phyloP scores from a whole-genome alignment of 1,140 invertebrate genomes.

The Pogonomyrmex californicus region DNA sequence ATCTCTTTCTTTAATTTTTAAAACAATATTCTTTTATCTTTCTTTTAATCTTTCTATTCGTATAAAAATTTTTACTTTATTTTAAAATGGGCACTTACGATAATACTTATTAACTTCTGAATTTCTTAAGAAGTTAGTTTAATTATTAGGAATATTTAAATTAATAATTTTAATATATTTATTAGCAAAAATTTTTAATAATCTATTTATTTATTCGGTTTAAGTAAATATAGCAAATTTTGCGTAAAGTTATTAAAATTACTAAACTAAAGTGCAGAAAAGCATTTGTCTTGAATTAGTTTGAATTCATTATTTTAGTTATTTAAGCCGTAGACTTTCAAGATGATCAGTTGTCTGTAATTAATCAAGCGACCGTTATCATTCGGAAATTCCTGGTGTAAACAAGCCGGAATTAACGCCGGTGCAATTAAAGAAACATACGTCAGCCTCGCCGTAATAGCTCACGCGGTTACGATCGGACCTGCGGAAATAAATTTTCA shows the following conservation, averaged over 20 bases:
- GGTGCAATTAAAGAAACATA: constrained; percentile 56
- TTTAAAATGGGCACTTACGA: background rate
- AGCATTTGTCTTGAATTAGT: background rate
- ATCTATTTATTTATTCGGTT: background rate
- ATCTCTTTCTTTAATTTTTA: background rate
- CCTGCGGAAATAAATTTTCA: constrained; percentile 60
- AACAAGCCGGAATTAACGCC: constrained; percentile 49
- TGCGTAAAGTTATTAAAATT: constrained; percentile 1
- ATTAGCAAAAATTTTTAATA: background rate
- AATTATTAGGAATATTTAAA: constrained; percentile 13
- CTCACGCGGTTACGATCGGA: constrained; percentile 50
- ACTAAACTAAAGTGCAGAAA: background rate
- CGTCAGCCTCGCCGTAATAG: constrained; percentile 38
- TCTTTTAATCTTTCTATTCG: background rate
- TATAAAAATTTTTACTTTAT: background rate
- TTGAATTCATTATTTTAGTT: constrained; percentile 31
- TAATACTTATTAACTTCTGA: background rate
- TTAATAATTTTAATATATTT: background rate
- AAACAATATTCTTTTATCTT: background rate
- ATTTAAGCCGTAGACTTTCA: constrained; percentile 4
- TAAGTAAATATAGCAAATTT: constrained; percentile 5
- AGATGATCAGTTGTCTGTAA: background rate
- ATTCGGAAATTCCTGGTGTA: constrained; percentile 25
- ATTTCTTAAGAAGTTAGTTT: background rate
- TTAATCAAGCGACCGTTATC: constrained; percentile 53